phyloP scores from a whole-genome alignment of 2,113 vertebrate genomes.

The Mormoops blainvillei region DNA sequence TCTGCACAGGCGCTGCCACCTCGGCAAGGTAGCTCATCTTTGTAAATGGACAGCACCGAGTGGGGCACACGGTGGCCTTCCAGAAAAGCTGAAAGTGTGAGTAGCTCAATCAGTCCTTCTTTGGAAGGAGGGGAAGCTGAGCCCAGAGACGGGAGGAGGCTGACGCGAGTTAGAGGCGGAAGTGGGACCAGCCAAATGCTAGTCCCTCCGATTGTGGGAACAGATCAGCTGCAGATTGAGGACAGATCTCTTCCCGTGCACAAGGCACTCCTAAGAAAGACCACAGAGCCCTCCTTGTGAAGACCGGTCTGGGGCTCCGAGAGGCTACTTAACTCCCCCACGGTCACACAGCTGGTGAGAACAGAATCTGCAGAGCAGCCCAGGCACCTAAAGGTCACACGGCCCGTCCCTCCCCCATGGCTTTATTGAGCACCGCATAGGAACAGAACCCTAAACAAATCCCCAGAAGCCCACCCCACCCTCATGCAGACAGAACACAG shows the following conservation, averaged over 20 bases:
- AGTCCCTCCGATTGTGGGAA: not conserved
- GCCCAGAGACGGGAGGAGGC: not conserved
- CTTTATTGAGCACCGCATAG: not conserved
- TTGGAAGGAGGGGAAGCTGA: not conserved
- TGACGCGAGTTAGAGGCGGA: not conserved
- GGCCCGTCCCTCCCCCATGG: not conserved
- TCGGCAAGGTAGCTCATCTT: accelerated
- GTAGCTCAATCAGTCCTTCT: not conserved
- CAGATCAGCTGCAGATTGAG: not conserved
- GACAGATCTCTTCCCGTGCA: not conserved
- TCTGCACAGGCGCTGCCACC: too few species aligned
- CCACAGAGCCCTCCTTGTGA: not conserved
- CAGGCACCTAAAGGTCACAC: not conserved
- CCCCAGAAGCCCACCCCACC: not conserved
- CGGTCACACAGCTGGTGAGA: not conserved
- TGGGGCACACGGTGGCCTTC: accelerated
- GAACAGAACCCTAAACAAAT: not conserved
- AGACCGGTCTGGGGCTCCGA: not conserved
- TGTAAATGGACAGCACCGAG: accelerated
- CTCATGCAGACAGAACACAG: accelerated
- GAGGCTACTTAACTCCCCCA: not conserved
- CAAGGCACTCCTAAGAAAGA: not conserved
- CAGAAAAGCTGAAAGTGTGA: not conserved
- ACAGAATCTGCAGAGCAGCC: not conserved
- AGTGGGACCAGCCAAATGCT: not conserved